Percentiles rank a stretch among this genome's conserved stretches.
Evolutionary conservation across 2,797 vertebrate genomes (phyloP).

Genomic region (Syndactyla subalaris): DNA sequence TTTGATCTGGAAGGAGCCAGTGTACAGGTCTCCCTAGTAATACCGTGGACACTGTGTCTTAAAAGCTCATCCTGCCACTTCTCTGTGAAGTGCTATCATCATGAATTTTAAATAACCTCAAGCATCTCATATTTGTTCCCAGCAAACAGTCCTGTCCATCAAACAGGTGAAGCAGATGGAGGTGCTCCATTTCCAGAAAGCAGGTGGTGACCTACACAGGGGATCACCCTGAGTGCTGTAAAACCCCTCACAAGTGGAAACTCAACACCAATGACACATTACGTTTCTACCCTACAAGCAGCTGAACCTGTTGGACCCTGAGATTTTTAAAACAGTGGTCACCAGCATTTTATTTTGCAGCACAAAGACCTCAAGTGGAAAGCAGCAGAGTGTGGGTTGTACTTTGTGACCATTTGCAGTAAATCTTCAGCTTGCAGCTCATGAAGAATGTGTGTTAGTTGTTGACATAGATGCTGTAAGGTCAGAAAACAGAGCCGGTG

Average conservation of each 20-base stretch:
- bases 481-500: not conserved
- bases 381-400: not conserved
- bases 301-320: not conserved
- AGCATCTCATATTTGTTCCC: not conserved
- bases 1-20: not conserved
- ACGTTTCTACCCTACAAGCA: not conserved
- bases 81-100: not conserved
- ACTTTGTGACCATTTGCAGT: not conserved
- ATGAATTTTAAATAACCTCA: not conserved
- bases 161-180: not conserved
- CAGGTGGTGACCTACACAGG: rapidly evolving
- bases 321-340: not conserved
- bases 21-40: not conserved
- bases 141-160: not conserved
- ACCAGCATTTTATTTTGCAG: not conserved
- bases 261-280: not conserved
- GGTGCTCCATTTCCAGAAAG: not conserved
- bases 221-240: not conserved
- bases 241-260: not conserved
- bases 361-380: not conserved
- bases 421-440: not conserved
- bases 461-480: not conserved
- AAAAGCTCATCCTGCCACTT: not conserved
- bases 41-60: not conserved
- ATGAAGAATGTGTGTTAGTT: rapidly evolving